These are phyloP conservation scores for Shargacucullia verbasci DNA, from an alignment of 2,888 invertebrate species.

Conservation along the genomic window DNA sequence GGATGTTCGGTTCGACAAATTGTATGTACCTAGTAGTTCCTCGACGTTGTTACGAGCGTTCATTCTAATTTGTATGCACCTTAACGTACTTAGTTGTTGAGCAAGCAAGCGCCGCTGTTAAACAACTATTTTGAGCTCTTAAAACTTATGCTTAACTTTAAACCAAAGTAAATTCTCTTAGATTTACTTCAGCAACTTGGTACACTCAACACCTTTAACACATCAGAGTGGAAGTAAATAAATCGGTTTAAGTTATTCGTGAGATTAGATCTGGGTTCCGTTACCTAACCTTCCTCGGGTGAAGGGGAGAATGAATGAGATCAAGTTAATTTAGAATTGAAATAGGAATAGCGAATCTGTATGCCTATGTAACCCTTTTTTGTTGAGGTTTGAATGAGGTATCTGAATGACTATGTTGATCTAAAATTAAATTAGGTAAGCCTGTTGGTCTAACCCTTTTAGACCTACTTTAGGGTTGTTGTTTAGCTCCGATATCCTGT, in stretches of 20 bases:
- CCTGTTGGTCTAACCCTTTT: too few species aligned
- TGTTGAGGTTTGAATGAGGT: too few species aligned
- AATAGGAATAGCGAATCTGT: neutral
- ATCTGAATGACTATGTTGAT: too few species aligned
- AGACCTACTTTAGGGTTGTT: too few species aligned
- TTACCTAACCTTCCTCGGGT: conserved; percentile 1
- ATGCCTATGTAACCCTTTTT: neutral
- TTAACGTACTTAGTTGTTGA: conserved; percentile 1
- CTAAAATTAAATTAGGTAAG: too few species aligned
- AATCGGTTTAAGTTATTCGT: conserved; percentile 32
- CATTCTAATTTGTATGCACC: neutral
- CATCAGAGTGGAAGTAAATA: conserved; percentile 20
- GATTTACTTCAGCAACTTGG: conserved; percentile 33
- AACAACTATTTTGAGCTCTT: conserved; percentile 21
- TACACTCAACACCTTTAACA: conserved; percentile 6
- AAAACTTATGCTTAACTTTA: conserved; percentile 27
- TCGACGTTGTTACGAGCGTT: too few species aligned
- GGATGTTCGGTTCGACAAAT: too few species aligned
- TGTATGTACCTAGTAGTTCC: too few species aligned
- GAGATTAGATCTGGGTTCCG: conserved; percentile 31
- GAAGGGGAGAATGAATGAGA: conserved; percentile 8
- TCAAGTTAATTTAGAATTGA: conserved; percentile 11
- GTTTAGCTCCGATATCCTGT: too few species aligned
- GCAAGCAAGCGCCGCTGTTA: conserved; percentile 5
- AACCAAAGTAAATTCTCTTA: conserved; percentile 23